These are phyloP conservation scores for Nymphalis c-album DNA, from an alignment of 2,888 invertebrate genomes.

Conservation along the genomic window DNA sequence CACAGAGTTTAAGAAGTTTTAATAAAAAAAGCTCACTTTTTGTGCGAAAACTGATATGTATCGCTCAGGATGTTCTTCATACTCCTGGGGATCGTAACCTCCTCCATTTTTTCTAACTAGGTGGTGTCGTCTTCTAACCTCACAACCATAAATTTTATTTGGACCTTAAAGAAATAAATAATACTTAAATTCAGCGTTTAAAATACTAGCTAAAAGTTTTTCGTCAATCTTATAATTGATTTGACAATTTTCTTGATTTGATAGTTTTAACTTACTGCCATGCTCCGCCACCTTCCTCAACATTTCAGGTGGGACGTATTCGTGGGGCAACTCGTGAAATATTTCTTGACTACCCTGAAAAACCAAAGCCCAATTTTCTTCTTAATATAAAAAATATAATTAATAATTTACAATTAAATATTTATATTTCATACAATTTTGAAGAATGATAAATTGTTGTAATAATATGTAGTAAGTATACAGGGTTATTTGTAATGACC, in stretches of 20 bases:
- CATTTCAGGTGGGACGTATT: constrained; percentile 98
- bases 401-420: too few species aligned
- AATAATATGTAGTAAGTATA: too few species aligned
- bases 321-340: constrained; percentile 97
- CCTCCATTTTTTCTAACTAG: constrained; percentile 95
- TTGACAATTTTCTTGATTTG: too few species aligned
- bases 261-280: constrained; percentile 86
- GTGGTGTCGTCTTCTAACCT: constrained; percentile 96
- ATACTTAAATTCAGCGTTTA: not conserved
- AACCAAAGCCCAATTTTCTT: constrained; percentile 35
- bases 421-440: too few species aligned
- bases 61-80: constrained; percentile 94
- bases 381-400: constrained; percentile 6
- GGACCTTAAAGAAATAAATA: constrained; percentile 80
- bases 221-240: too few species aligned
- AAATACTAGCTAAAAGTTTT: not conserved
- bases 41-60: constrained; percentile 98
- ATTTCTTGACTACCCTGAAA: constrained; percentile 91
- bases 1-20: not conserved
- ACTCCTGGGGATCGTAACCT: constrained; percentile 91
- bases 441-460: too few species aligned
- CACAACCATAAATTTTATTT: constrained; percentile 97
- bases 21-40: constrained; percentile 79
- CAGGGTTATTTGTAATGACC: too few species aligned
- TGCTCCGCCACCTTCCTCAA: constrained; percentile 97